These are phyloP conservation scores for Hyaena hyaena DNA, from an alignment of 2,113 vertebrate species.

Conservation along the genomic window DNA sequence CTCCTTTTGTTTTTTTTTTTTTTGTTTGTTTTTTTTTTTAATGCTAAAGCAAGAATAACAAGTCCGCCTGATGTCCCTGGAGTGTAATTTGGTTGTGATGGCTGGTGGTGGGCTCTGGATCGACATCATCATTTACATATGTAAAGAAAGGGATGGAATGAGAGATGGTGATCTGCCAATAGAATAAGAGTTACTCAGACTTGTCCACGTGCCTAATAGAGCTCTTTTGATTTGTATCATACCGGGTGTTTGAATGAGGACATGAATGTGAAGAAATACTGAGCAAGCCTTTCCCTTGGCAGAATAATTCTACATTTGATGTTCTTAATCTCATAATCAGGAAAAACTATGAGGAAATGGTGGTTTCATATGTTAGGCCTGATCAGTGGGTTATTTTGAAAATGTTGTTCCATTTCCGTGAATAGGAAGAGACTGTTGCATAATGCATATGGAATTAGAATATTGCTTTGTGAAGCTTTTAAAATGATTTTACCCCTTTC, in stretches of 20 bases:
- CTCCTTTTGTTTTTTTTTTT: too few species aligned
- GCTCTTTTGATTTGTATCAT: slow-evolving; percentile 35
- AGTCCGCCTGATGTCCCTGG: slow-evolving; percentile 61
- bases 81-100: slow-evolving; percentile 70
- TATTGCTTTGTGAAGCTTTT: background rate
- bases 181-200: slow-evolving; percentile 37
- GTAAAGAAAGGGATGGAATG: slow-evolving; percentile 60
- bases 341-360: slow-evolving; percentile 28
- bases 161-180: slow-evolving; percentile 56
- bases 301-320: background rate
- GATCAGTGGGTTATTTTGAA: slow-evolving; percentile 8
- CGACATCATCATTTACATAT: slow-evolving; percentile 72
- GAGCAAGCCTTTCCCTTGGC: background rate
- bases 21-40: background rate
- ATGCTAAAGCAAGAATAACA: slow-evolving; percentile 64
- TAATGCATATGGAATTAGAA: background rate
- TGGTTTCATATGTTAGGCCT: background rate
- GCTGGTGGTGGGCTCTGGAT: slow-evolving; percentile 60
- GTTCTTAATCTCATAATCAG: background rate
- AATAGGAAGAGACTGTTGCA: background rate
- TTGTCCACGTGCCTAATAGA: background rate
- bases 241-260: background rate
- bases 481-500: slow-evolving; percentile 1
- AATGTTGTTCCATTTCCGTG: slow-evolving; percentile 42
- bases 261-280: slow-evolving; percentile 2